Evolutionary conservation across 2,113 vertebrate species (phyloP).

Genomic region (Eulemur macaco): DNA sequence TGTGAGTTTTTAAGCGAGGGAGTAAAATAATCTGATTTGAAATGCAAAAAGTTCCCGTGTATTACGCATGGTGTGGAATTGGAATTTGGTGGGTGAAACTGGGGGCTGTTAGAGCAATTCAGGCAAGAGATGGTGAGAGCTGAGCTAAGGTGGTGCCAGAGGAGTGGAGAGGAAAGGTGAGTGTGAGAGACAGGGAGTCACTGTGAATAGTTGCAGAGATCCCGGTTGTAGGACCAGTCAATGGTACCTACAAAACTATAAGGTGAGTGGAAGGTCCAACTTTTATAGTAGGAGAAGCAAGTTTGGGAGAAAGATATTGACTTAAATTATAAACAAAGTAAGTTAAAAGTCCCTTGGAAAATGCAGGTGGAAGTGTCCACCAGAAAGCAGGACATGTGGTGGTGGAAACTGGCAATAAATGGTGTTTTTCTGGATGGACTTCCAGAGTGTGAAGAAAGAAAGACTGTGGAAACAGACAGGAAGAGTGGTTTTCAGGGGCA

Average conservation of each 20-base stretch:
- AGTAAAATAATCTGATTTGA: background rate
- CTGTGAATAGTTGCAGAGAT: background rate
- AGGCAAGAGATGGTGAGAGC: background rate
- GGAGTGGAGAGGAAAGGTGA: background rate
- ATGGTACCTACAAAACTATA: too few species aligned
- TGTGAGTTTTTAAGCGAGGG: background rate
- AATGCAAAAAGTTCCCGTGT: background rate
- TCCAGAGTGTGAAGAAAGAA: background rate
- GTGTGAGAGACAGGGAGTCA: background rate
- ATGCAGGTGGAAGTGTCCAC: background rate
- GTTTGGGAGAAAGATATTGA: background rate
- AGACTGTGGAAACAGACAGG: rapidly evolving
- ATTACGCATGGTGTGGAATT: background rate
- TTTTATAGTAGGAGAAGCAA: background rate
- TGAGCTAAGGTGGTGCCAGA: background rate
- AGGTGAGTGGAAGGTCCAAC: background rate
- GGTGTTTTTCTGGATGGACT: background rate
- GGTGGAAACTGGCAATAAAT: background rate
- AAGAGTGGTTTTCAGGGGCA: background rate
- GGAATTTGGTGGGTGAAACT: background rate
- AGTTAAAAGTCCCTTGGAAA: background rate
- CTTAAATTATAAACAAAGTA: background rate
- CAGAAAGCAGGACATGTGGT: background rate
- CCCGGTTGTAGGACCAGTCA: too few species aligned
- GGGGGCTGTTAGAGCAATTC: background rate